Base-by-base conservation (phyloP, 1,140 invertebrate species). In the Rhyacophila brunnea region DNA sequence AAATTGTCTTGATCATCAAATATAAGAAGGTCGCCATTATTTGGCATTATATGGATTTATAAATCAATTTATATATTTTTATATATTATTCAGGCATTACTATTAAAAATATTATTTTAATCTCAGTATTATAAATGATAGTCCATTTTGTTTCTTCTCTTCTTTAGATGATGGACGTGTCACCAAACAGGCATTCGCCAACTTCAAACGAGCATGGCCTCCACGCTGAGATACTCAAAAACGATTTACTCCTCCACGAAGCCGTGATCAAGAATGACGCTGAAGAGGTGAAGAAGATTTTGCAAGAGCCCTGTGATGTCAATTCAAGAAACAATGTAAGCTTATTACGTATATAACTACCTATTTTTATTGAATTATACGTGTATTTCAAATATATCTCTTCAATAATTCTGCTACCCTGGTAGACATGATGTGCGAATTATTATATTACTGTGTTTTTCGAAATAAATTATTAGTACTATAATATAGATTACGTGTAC, bases 251-350 rank as follows among this genome's bases (percentile, higher is more conserved):
- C 2, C 75, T 89, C 0, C 85, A 89, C 68, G 87, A 89, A 69
- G 87, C 87, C 7, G 86, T 88, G 17, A 87, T 88, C 69, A 88
- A 87, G 67, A 87, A 87, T 66, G 87, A 89, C 67, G 72, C 84
- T 0, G 85, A 83, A 10, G 78, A 82, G 0, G 86, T 87, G 3
- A 73, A 78, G 43, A 83, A 81, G 66, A 81, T 87, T 15, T 74
- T 89, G 17, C 76, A 77, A 62, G 80, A 86, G 68, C 83, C 81
- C 1, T 81, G 85, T 14, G 85, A 87, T 69, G 81, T 88, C 65
- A 84, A 89, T 70, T 87, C 82, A 19, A 81, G 85, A 62, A 89
- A 89, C 68, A 89, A 88, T 67, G 87, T 88, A 68, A 83, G 82
- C 80, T 35, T n/a, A n/a, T n/a, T n/a, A n/a, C n/a, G n/a, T 11